A percentile compares a stretch with the other conserved stretches of the same genome.
These are phyloP conservation scores for Ophion ventricosus DNA, from an alignment of 2,888 invertebrate species.

Conservation along the genomic window DNA sequence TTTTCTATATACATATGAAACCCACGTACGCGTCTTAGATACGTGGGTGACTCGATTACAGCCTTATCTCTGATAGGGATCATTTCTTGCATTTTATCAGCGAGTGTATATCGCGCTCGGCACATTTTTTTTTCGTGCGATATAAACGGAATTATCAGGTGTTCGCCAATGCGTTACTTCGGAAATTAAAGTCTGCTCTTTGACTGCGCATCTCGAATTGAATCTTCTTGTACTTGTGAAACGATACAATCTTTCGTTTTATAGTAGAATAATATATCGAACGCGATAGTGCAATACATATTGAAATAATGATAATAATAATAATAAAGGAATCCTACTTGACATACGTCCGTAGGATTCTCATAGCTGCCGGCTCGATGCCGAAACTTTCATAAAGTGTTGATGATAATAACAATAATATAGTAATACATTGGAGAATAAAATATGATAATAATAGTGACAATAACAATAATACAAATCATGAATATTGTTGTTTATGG, in stretches of 20 bases:
- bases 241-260: background rate
- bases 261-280: background rate
- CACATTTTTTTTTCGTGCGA: constrained; percentile 26
- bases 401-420: background rate
- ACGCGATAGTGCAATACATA: background rate
- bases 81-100: constrained; percentile 47
- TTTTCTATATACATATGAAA: background rate
- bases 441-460: background rate
- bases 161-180: background rate
- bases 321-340: no score
- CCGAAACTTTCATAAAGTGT: no score
- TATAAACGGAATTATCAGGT: constrained; percentile 36
- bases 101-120: constrained; percentile 40
- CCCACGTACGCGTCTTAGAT: background rate
- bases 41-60: constrained; percentile 42
- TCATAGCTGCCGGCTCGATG: no score
- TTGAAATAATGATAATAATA: background rate
- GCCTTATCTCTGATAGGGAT: constrained; percentile 56
- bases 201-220: background rate
- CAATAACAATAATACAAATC: background rate
- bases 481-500: no score
- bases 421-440: background rate
- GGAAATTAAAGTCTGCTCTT: constrained; percentile 9
- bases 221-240: background rate
- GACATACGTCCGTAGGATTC: no score